Evolutionary conservation across 2,888 invertebrate species (phyloP).

Genomic region (Tanypteryx hageni): DNA sequence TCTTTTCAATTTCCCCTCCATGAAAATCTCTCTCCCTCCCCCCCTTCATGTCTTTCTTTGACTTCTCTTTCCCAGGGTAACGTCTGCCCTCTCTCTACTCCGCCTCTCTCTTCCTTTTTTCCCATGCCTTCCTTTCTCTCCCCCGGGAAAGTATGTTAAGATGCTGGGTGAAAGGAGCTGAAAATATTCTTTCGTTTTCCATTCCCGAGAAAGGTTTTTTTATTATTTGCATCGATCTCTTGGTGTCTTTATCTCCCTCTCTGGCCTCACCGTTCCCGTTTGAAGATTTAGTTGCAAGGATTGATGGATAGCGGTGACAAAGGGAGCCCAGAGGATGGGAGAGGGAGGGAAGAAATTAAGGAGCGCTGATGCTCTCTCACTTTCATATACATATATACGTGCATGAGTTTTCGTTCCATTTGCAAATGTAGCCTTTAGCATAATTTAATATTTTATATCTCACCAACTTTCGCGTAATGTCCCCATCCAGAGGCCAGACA

Average conservation of each 20-base stretch:
- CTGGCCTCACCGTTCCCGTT: too few species aligned
- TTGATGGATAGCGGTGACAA: too few species aligned
- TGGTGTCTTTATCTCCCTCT: not conserved
- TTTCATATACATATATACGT: too few species aligned
- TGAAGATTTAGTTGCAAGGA: too few species aligned
- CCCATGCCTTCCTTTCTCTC: not conserved
- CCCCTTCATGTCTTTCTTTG: not conserved
- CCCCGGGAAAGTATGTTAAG: not conserved
- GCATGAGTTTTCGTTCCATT: too few species aligned
- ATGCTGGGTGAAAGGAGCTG: not conserved
- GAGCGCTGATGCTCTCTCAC: too few species aligned
- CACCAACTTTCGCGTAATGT: too few species aligned
- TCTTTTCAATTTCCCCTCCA: not conserved
- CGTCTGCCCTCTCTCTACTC: not conserved
- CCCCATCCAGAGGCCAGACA: too few species aligned
- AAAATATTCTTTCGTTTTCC: not conserved
- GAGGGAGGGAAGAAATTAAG: too few species aligned
- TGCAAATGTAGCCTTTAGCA: too few species aligned
- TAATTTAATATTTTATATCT: too few species aligned
- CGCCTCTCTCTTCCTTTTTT: not conserved
- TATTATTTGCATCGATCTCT: not conserved
- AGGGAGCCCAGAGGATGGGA: too few species aligned
- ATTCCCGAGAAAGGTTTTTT: not conserved
- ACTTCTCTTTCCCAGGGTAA: not conserved
- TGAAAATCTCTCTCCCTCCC: not conserved